Percentiles rank a stretch among this genome's conserved stretches.
These are phyloP conservation scores for Branchinecta lindahli DNA, from an alignment of 1,140 invertebrate species.

Conservation along the genomic window DNA sequence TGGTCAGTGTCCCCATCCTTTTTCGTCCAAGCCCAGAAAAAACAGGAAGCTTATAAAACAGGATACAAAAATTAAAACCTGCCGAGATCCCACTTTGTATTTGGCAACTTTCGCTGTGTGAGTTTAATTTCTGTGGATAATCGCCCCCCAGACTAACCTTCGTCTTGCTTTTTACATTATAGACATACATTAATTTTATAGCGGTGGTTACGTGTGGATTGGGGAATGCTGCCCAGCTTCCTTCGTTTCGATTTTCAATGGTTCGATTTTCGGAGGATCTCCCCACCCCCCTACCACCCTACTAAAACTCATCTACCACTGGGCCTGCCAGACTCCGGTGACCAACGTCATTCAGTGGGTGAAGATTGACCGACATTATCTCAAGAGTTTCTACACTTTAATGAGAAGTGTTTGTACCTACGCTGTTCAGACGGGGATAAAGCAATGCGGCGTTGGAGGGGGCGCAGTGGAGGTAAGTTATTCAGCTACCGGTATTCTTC, in stretches of 20 bases:
- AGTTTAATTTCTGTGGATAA: too few species aligned
- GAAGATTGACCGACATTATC: constrained; percentile 55
- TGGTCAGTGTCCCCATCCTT: too few species aligned
- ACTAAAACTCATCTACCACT: constrained; percentile 71
- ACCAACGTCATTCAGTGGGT: constrained; percentile 75
- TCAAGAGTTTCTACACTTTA: constrained; percentile 61
- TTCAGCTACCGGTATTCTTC: too few species aligned
- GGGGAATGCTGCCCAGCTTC: constrained; percentile 62
- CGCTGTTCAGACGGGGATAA: constrained; percentile 54
- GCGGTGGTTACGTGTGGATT: constrained; percentile 77
- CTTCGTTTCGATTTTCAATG: constrained; percentile 66
- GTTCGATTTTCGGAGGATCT: constrained; percentile 67
- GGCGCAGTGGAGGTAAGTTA: constrained; percentile 41
- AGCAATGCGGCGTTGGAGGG: constrained; percentile 47
- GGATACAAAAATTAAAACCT: too few species aligned
- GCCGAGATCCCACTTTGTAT: too few species aligned
- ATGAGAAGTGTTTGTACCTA: constrained; percentile 57
- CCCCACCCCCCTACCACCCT: constrained; percentile 60
- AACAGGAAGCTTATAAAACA: too few species aligned
- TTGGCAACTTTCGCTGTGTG: too few species aligned
- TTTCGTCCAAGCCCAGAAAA: too few species aligned
- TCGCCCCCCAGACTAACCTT: too few species aligned
- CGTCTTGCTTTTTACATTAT: not conserved
- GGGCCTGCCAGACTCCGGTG: constrained; percentile 72
- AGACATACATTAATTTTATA: constrained; percentile 26